Evolutionary conservation across 1,140 invertebrate genomes (phyloP).

Genomic region (Goniozus legneri): DNA sequence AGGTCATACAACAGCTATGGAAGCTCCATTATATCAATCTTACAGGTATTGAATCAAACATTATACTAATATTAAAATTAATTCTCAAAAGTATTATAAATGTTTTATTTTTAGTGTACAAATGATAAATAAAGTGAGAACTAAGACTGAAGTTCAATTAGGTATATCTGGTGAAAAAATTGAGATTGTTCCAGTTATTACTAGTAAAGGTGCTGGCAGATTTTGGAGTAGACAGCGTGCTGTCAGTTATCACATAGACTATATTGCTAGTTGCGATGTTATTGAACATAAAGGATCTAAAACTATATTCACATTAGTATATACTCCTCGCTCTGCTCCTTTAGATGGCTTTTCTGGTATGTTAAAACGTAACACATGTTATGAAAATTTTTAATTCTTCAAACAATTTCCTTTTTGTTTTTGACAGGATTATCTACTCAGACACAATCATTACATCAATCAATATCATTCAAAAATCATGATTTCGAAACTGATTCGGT

Average conservation of each 20-base stretch:
- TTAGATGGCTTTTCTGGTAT: slow-evolving; percentile 42
- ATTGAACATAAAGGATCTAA: slow-evolving; percentile 64
- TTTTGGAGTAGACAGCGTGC: slow-evolving; percentile 70
- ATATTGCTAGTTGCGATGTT: slow-evolving; percentile 81
- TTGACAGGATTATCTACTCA: slow-evolving; percentile 42
- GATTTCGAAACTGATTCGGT: slow-evolving; percentile 80
- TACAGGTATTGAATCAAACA: slow-evolving; percentile 53
- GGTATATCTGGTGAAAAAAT: slow-evolving; percentile 87
- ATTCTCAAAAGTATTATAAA: slow-evolving; percentile 1
- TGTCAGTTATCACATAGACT: slow-evolving; percentile 78
- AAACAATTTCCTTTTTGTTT: slow-evolving; percentile 12
- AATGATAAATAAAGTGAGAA: slow-evolving; percentile 73
- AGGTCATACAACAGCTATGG: slow-evolving; percentile 69
- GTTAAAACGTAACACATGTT: slow-evolving; percentile 4
- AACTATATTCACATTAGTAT: slow-evolving; percentile 64
- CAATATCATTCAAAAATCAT: slow-evolving; percentile 73
- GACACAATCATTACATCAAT: slow-evolving; percentile 48
- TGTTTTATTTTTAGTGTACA: slow-evolving; percentile 57
- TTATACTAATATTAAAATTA: not conserved
- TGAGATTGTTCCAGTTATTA: slow-evolving; percentile 81
- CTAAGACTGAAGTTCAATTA: slow-evolving; percentile 79
- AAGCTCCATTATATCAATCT: slow-evolving; percentile 80
- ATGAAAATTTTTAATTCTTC: slow-evolving; percentile 9
- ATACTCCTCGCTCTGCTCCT: slow-evolving; percentile 44
- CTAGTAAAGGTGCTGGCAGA: slow-evolving; percentile 65